phyloP scores from a whole-genome alignment of 2,113 vertebrate species.

The Turdus rufiventris region DNA sequence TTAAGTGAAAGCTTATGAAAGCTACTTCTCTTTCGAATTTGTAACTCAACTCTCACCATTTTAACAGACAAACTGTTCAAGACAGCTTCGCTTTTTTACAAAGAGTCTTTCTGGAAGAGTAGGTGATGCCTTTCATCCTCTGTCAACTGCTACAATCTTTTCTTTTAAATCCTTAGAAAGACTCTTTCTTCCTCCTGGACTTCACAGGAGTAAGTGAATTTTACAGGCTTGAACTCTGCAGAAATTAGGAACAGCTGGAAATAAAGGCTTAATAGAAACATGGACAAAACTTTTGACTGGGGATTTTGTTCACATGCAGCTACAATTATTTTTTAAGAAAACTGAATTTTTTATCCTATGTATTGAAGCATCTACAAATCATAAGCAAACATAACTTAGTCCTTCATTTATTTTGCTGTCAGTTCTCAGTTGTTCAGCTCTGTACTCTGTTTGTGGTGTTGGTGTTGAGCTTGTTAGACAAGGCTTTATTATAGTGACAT shows the following conservation, averaged over 20 bases:
- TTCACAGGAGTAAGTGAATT: neutral
- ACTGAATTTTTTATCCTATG: neutral
- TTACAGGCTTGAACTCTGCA: neutral
- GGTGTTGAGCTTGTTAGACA: neutral
- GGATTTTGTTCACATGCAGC: neutral
- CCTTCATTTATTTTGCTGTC: neutral
- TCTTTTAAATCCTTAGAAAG: neutral
- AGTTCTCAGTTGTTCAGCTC: neutral
- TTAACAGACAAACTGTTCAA: neutral
- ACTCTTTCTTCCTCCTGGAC: neutral
- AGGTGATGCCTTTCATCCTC: neutral
- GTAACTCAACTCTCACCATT: neutral
- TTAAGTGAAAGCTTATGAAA: conserved; percentile 7
- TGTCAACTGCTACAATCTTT: neutral
- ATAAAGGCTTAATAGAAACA: neutral
- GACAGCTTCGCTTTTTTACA: neutral
- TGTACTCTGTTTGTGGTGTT: neutral
- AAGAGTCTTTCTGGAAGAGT: neutral
- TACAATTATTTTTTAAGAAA: neutral
- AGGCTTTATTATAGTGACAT: neutral
- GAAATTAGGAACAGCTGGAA: neutral
- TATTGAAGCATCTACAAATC: neutral
- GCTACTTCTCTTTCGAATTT: neutral
- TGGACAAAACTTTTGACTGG: neutral
- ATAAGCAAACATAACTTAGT: neutral